Evolutionary conservation across 2,113 vertebrate species (phyloP).

Genomic region (Grammomys surdaster): DNA sequence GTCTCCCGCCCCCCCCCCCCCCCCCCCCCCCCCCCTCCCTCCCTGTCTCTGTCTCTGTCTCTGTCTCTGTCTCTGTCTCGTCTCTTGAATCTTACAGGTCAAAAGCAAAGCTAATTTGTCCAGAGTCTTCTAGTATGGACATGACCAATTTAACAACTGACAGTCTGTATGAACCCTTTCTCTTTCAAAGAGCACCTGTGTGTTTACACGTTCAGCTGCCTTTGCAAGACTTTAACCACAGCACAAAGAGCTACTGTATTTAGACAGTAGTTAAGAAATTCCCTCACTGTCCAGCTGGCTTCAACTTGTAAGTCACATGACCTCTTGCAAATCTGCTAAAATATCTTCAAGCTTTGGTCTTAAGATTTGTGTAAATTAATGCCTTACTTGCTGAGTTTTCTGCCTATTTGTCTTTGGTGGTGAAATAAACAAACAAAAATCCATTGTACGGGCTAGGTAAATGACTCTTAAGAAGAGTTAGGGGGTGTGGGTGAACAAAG

Average conservation of each 20-base stretch:
- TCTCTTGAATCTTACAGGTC: too few relatives aligned
- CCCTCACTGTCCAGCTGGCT: neutral
- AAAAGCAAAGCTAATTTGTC: too few relatives aligned
- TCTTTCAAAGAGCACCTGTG: too few relatives aligned
- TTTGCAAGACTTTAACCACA: neutral
- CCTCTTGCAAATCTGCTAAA: neutral
- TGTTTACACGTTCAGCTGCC: neutral
- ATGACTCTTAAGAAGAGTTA: neutral
- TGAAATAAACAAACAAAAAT: neutral
- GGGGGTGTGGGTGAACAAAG: neutral
- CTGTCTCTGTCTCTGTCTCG: too few relatives aligned
- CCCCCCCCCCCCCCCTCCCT: too few relatives aligned
- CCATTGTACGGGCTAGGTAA: neutral
- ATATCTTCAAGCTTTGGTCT: neutral
- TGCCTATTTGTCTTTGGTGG: neutral
- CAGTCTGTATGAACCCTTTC: too few relatives aligned
- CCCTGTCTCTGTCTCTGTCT: too few relatives aligned
- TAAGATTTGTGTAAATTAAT: neutral
- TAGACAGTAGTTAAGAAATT: neutral
- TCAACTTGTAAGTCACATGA: neutral
- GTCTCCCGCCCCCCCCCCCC: rapidly evolving
- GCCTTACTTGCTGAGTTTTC: neutral
- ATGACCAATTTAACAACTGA: too few relatives aligned
- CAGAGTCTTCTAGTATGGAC: too few relatives aligned
- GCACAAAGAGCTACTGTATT: neutral